Conservation (phyloP, 2,797 vertebrate genomes). For the Sebastes paucispinis region DNA sequence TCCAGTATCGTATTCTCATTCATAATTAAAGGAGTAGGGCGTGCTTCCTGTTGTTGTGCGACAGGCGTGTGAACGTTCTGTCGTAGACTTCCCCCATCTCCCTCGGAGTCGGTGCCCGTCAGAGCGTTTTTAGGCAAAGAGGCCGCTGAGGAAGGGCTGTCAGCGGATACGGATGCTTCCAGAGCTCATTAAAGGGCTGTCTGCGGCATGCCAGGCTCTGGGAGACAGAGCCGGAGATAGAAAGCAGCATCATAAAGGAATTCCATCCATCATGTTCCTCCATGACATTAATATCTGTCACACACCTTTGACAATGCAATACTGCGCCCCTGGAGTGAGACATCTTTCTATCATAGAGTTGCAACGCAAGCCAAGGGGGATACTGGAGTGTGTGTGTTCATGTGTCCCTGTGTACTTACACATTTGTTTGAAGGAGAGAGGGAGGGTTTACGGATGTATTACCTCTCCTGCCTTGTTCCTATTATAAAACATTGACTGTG, state of each 20-base stretch:
- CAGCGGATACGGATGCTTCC: slow-evolving; percentile 75
- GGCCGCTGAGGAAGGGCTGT: slow-evolving; percentile 69
- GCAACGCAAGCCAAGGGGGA: slow-evolving; percentile 48
- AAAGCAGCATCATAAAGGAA: slow-evolving; percentile 77
- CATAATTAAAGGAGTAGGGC: slow-evolving; percentile 25
- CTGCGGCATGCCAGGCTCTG: slow-evolving; percentile 68
- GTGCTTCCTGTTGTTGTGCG: slow-evolving; percentile 16
- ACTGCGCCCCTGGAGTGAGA: slow-evolving; percentile 70
- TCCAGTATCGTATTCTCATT: slow-evolving; percentile 13
- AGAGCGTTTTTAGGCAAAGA: slow-evolving; percentile 67
- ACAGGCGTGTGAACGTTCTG: slow-evolving; percentile 31
- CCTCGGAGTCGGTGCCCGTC: slow-evolving; percentile 32
- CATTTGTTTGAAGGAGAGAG: slow-evolving; percentile 52
- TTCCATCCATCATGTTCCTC: slow-evolving; percentile 79
- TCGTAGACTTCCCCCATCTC: slow-evolving; percentile 23
- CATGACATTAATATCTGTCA: slow-evolving; percentile 80
- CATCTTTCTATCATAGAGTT: slow-evolving; percentile 58
- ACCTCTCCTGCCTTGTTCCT: slow-evolving; percentile 27
- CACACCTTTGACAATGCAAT: slow-evolving; percentile 76
- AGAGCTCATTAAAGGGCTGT: slow-evolving; percentile 79
- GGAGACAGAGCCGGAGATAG: slow-evolving; percentile 73
- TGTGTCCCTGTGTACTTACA: slow-evolving; percentile 28
- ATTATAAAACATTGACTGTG: slow-evolving; percentile 57
- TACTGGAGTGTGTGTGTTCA: slow-evolving; percentile 12
- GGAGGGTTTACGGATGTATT: slow-evolving; percentile 36